A percentile compares a stretch with the other conserved stretches of the same genome.
Evolutionary conservation across 1,140 invertebrate genomes (phyloP).

Genomic region (Papilio polytes): DNA sequence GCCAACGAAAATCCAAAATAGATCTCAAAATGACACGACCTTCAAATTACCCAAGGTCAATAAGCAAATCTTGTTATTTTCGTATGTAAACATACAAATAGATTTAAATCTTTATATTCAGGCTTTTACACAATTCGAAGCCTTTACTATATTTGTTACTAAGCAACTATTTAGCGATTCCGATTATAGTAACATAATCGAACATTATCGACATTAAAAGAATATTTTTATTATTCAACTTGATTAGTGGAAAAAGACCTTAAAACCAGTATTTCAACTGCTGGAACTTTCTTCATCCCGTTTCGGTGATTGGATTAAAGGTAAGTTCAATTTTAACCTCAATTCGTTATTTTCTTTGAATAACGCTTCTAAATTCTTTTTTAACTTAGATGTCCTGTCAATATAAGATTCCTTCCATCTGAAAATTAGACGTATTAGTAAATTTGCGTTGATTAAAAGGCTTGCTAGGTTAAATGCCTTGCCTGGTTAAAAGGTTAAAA

Average conservation of each 20-base stretch:
- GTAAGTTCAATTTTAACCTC: slow-evolving; percentile 79
- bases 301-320: slow-evolving; percentile 68
- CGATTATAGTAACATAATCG: too few species aligned
- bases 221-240: too few species aligned
- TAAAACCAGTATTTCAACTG: slow-evolving; percentile 29
- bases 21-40: neutral
- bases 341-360: slow-evolving; percentile 84
- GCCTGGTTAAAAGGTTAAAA: neutral
- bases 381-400: slow-evolving; percentile 85
- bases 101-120: too few species aligned
- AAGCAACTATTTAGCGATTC: too few species aligned
- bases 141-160: too few species aligned
- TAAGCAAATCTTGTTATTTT: neutral
- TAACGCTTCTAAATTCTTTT: slow-evolving; percentile 84
- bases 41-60: neutral
- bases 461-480: neutral
- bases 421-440: slow-evolving; percentile 53
- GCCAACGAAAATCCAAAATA: neutral
- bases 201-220: too few species aligned
- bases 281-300: slow-evolving; percentile 49
- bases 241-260: slow-evolving; percentile 36
- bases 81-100: too few species aligned
- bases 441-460: neutral
- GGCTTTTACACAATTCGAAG: too few species aligned
- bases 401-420: slow-evolving; percentile 87